These are phyloP conservation scores for Tor tambroides DNA, from an alignment of 2,113 vertebrate species.

Conservation along the genomic window DNA sequence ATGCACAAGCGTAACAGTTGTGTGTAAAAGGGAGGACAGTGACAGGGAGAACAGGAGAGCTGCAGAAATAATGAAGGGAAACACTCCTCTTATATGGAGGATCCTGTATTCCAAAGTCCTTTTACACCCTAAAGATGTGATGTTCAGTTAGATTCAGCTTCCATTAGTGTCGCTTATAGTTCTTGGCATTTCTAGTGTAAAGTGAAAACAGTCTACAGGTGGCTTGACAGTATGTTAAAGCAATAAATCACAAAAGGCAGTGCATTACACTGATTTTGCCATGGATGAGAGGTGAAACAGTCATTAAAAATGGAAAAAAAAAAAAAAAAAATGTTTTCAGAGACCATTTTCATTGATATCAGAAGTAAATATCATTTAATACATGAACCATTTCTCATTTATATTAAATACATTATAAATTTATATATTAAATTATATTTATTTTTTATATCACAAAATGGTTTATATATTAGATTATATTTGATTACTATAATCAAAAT, in stretches of 20 bases:
- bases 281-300: neutral
- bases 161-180: neutral
- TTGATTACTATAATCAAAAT: neutral
- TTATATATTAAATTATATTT: neutral
- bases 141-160: neutral
- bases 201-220: neutral
- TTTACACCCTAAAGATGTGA: slow-evolving; percentile 1
- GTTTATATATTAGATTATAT: neutral
- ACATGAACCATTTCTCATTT: neutral
- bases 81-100: neutral
- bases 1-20: neutral
- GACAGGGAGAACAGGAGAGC: slow-evolving; percentile 1
- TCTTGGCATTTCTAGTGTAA: neutral
- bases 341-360: neutral
- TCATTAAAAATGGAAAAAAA: neutral
- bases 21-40: neutral
- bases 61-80: neutral
- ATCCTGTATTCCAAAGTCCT: neutral
- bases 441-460: neutral
- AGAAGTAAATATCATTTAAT: neutral
- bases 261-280: neutral
- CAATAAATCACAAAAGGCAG: neutral
- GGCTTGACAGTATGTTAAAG: neutral
- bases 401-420: neutral
- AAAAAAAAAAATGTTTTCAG: neutral